These are phyloP conservation scores for Dipodomys spectabilis DNA, from an alignment of 2,113 vertebrate genomes.

Conservation along the genomic window DNA sequence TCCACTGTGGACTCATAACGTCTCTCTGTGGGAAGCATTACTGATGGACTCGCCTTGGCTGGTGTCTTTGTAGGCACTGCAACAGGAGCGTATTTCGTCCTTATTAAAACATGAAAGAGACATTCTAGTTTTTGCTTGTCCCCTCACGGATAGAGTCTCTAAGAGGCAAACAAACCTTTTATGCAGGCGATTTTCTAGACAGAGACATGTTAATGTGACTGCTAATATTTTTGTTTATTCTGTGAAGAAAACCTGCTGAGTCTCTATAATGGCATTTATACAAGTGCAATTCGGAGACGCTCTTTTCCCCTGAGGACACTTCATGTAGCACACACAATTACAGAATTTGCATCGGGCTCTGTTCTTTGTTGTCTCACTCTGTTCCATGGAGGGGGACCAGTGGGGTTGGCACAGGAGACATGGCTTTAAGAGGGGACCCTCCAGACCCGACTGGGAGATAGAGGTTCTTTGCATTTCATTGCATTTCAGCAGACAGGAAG, in stretches of 20 bases:
- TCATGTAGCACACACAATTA: neutral
- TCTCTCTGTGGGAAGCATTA: accelerated
- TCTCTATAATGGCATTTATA: neutral
- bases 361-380: neutral
- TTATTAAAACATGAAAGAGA: neutral
- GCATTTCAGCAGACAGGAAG: neutral
- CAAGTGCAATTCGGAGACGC: neutral
- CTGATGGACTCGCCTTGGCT: too few relatives aligned
- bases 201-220: neutral
- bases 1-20: neutral
- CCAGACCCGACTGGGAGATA: neutral
- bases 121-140: neutral
- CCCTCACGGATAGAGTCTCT: neutral
- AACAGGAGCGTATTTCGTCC: neutral
- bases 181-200: neutral
- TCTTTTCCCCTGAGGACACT: neutral
- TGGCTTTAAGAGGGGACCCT: too few relatives aligned
- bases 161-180: neutral
- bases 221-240: constrained; percentile 4
- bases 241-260: neutral
- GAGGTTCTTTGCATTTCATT: neutral
- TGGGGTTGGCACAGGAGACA: too few relatives aligned
- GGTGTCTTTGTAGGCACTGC: neutral
- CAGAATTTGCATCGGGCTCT: neutral
- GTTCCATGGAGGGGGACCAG: too few relatives aligned